Evolutionary conservation across 1,140 invertebrate genomes (phyloP).

Genomic region (Penaeus vannamei): DNA sequence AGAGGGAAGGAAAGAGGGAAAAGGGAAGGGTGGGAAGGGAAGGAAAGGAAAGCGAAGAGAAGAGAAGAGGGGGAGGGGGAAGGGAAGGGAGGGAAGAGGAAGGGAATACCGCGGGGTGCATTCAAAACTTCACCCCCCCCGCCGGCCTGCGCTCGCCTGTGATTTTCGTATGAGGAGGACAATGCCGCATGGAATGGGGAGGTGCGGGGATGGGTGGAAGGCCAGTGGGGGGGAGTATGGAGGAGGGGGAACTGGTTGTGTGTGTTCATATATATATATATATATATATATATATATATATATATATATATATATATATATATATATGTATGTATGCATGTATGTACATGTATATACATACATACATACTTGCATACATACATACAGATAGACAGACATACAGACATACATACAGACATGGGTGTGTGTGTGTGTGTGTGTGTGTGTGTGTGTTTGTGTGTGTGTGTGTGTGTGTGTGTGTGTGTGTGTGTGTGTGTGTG

Average conservation of each 20-base stretch:
- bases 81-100: too few species aligned
- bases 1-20: too few species aligned
- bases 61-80: too few species aligned
- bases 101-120: too few species aligned
- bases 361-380: neutral
- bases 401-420: neutral
- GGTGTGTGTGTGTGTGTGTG: neutral
- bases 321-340: conserved; percentile 36
- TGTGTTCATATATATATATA: conserved; percentile 39
- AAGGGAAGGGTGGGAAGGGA: too few species aligned
- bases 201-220: too few species aligned
- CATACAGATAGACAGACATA: neutral
- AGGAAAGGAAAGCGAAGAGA: too few species aligned
- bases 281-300: conserved; percentile 46
- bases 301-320: conserved; percentile 48
- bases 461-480: neutral
- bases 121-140: too few species aligned
- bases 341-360: conserved; percentile 28
- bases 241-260: neutral
- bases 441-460: neutral
- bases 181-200: too few species aligned
- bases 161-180: too few species aligned
- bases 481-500: neutral
- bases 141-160: too few species aligned
- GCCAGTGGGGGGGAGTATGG: too few species aligned